phyloP scores from a whole-genome alignment of 1,140 invertebrate genomes.

The Elymnias hypermnestra region DNA sequence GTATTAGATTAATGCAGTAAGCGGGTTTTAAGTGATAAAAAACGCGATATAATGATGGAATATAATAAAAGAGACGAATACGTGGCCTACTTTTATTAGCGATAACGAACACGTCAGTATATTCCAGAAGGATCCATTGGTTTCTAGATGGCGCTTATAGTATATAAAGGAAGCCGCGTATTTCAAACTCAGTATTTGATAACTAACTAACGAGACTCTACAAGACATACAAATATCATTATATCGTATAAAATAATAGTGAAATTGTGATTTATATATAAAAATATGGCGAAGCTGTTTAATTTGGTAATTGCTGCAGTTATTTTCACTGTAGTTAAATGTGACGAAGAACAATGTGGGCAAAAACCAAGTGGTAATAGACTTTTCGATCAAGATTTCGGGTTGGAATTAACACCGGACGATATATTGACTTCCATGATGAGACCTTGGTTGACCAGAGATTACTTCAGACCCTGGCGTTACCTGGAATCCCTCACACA shows the following conservation, averaged over 20 bases:
- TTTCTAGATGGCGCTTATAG: constrained; percentile 44
- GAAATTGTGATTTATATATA: neutral
- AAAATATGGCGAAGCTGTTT: constrained; percentile 25
- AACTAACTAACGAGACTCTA: too few species aligned
- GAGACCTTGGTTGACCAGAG: constrained; percentile 31
- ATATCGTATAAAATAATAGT: too few species aligned
- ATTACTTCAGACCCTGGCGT: constrained; percentile 77
- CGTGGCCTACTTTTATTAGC: constrained; percentile 3
- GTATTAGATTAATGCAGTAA: neutral
- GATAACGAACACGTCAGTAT: constrained; percentile 21
- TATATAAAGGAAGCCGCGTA: constrained; percentile 35
- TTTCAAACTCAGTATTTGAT: constrained; percentile 13
- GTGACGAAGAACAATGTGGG: constrained; percentile 37
- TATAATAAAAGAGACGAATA: constrained; percentile 3
- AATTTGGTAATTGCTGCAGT: constrained; percentile 17
- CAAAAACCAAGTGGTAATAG: constrained; percentile 20
- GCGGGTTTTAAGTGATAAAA: neutral
- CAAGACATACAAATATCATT: too few species aligned
- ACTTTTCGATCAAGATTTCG: constrained; percentile 48
- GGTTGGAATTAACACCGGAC: constrained; percentile 38
- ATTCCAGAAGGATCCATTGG: constrained; percentile 45
- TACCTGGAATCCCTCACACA: constrained; percentile 80
- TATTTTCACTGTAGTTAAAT: constrained; percentile 19
- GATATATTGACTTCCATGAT: constrained; percentile 63
- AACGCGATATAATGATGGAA: neutral